These are phyloP conservation scores for Ctenopoma kingsleyae DNA, from an alignment of 2,797 vertebrate species.

Conservation along the genomic window DNA sequence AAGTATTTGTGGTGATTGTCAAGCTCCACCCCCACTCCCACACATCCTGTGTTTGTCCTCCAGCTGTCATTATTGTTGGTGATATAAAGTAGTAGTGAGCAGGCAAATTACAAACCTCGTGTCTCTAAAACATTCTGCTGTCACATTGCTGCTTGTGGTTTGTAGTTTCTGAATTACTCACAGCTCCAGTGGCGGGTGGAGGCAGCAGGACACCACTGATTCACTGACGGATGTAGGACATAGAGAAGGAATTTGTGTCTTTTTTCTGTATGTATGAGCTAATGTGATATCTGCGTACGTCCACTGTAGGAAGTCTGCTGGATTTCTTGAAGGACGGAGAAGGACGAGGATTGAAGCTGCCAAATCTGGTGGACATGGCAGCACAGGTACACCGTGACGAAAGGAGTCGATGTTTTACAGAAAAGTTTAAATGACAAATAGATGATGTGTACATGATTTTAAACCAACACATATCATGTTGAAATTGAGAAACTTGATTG, in stretches of 20 bases:
- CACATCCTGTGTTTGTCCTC: constrained; percentile 6
- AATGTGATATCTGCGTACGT: constrained; percentile 26
- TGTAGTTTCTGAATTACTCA: background rate
- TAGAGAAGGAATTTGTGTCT: background rate
- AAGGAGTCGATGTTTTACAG: background rate
- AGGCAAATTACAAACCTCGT: background rate
- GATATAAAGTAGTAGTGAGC: background rate
- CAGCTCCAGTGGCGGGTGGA: background rate
- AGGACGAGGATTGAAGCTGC: constrained; percentile 94
- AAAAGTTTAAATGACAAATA: too few relatives aligned
- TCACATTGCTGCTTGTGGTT: constrained; percentile 4
- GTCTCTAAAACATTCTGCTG: constrained; percentile 11
- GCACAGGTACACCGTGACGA: constrained; percentile 87
- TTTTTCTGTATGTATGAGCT: background rate
- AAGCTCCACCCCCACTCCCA: too few relatives aligned
- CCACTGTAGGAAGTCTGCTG: constrained; percentile 91
- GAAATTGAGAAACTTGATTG: too few relatives aligned
- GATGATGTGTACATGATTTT: too few relatives aligned
- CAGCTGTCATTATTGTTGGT: background rate
- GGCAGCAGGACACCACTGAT: background rate
- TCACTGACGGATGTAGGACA: background rate
- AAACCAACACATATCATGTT: too few relatives aligned
- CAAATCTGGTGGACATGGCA: constrained; percentile 97
- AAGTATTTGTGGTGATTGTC: constrained; percentile 17
- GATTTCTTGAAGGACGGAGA: constrained; percentile 98